Evolutionary conservation across 2,888 invertebrate species (phyloP).

Genomic region (Eristalis arbustorum): DNA sequence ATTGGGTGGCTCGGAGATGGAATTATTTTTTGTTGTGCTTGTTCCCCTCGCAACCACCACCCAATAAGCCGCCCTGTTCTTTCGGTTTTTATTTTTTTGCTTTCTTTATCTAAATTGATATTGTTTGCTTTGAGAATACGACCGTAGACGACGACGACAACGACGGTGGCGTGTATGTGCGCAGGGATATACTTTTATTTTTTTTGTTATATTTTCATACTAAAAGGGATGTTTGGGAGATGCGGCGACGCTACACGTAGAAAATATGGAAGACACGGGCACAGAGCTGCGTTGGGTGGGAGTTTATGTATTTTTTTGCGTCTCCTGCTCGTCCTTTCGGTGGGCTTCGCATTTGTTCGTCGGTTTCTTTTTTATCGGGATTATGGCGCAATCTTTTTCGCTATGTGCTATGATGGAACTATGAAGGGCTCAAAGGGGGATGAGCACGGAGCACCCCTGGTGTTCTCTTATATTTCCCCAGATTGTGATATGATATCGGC

Average conservation of each 20-base stretch:
- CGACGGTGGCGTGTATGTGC: slow-evolving; percentile 32
- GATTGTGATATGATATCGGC: slow-evolving; percentile 72
- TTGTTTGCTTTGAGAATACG: slow-evolving; percentile 68
- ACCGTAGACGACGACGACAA: slow-evolving; percentile 3
- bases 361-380: slow-evolving; percentile 41
- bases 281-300: slow-evolving; percentile 9
- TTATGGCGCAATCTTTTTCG: slow-evolving; percentile 67
- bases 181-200: slow-evolving; percentile 59
- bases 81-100: slow-evolving; percentile 56
- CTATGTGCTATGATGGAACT: slow-evolving; percentile 60
- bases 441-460: slow-evolving; percentile 17
- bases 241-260: slow-evolving; percentile 60
- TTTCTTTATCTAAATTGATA: slow-evolving; percentile 73
- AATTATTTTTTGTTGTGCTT: slow-evolving; percentile 41
- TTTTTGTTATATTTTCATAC: slow-evolving; percentile 63
- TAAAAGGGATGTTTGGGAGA: slow-evolving; percentile 45
- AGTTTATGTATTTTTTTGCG: slow-evolving; percentile 25
- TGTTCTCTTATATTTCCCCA: slow-evolving; percentile 50
- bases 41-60: slow-evolving; percentile 25
- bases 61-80: slow-evolving; percentile 40
- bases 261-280: slow-evolving; percentile 64
- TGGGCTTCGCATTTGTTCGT: slow-evolving; percentile 16
- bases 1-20: slow-evolving; percentile 53
- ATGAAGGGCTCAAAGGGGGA: slow-evolving; percentile 48
- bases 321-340: slow-evolving; percentile 11